Evolutionary conservation across 2,113 vertebrate genomes (phyloP).

Genomic region (Poicephalus gulielmi): DNA sequence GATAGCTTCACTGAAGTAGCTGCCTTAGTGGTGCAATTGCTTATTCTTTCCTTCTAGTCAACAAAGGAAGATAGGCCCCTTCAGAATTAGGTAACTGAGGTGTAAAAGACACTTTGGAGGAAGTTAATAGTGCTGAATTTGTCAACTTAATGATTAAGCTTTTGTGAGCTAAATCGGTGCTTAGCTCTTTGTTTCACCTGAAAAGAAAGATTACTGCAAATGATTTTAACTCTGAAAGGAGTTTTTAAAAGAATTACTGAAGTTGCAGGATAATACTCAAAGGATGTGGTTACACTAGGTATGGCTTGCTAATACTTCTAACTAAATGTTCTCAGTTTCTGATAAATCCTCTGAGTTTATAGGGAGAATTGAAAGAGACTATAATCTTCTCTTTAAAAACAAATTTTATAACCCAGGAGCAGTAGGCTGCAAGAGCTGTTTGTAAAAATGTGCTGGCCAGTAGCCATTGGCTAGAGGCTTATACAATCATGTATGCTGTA

Average conservation of each 20-base stretch:
- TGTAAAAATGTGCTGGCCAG: neutral
- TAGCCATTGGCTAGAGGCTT: neutral
- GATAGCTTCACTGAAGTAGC: neutral
- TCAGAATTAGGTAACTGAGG: neutral
- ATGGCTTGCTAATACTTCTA: neutral
- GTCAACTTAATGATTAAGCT: conserved; percentile 17
- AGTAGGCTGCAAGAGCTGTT: neutral
- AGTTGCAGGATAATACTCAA: neutral
- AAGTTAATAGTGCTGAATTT: conserved; percentile 9
- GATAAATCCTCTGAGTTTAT: neutral
- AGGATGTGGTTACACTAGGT: neutral
- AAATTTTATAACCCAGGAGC: neutral
- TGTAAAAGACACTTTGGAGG: neutral
- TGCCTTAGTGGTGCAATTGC: neutral
- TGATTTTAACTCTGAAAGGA: neutral
- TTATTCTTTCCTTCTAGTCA: neutral
- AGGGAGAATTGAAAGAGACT: neutral
- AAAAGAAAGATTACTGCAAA: conserved; percentile 8
- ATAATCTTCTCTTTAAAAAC: neutral
- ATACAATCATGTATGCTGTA: neutral
- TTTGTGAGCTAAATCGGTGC: neutral
- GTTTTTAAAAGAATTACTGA: conserved; percentile 18
- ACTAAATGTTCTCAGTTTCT: neutral
- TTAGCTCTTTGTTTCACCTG: conserved; percentile 6
- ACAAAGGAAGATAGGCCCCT: neutral